Evolutionary conservation across 2,113 vertebrate genomes (phyloP).

Genomic region (Thunnus maccoyii): DNA sequence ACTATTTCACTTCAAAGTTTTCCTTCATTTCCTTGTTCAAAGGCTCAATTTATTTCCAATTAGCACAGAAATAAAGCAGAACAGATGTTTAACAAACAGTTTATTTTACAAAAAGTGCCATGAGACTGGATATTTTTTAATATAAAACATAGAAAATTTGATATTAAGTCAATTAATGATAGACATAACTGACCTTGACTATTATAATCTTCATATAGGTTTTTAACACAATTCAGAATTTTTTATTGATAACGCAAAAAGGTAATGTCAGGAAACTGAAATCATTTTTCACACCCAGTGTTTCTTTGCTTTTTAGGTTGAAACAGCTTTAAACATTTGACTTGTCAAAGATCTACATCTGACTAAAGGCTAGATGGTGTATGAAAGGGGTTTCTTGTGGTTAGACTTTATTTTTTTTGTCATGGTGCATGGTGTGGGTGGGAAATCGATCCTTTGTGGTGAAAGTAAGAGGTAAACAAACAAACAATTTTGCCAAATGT

Average conservation of each 20-base stretch:
- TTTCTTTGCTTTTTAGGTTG: too few species aligned
- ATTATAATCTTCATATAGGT: too few species aligned
- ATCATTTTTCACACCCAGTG: too few species aligned
- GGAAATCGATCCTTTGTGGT: slow-evolving; percentile 66
- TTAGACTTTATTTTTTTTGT: too few species aligned
- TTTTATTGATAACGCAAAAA: too few species aligned
- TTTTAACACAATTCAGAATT: too few species aligned
- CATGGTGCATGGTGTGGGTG: neutral
- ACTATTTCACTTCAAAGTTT: neutral
- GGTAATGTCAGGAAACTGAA: too few species aligned
- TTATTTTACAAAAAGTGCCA: too few species aligned
- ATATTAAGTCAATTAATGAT: too few species aligned
- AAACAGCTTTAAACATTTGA: neutral
- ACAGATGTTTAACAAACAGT: neutral
- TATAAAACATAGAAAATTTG: too few species aligned
- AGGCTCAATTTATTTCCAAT: slow-evolving; percentile 12
- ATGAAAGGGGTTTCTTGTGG: neutral
- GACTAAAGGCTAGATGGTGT: neutral
- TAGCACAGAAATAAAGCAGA: slow-evolving; percentile 23
- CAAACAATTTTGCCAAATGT: slow-evolving; percentile 81
- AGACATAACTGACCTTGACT: too few species aligned
- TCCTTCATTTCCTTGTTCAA: neutral
- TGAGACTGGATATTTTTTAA: too few species aligned
- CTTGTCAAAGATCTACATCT: neutral
- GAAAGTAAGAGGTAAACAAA: slow-evolving; percentile 83